Conservation (phyloP, 1,140 invertebrate genomes). For the Ceratina calcarata region DNA sequence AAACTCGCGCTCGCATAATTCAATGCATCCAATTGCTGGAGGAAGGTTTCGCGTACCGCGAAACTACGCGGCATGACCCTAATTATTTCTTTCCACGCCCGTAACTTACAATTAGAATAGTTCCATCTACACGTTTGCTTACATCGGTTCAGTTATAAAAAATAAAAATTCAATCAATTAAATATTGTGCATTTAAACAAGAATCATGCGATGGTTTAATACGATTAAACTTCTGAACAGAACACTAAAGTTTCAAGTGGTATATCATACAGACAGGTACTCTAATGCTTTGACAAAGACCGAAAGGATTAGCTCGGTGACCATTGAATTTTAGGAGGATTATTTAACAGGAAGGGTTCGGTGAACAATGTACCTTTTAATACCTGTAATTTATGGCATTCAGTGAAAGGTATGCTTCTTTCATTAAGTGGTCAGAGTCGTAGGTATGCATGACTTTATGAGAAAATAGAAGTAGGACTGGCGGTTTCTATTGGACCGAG, state of each 20-base stretch:
- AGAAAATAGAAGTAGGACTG: too few relatives aligned
- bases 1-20: constrained; percentile 30
- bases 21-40: constrained; percentile 18
- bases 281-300: too few relatives aligned
- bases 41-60: constrained; percentile 38
- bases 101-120: constrained; percentile 9
- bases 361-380: background rate
- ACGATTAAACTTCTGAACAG: too few relatives aligned
- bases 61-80: constrained; percentile 33
- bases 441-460: too few relatives aligned
- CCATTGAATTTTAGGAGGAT: background rate
- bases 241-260: too few relatives aligned
- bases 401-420: background rate
- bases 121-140: background rate
- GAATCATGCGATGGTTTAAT: too few relatives aligned
- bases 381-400: background rate
- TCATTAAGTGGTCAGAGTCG: constrained; percentile 2
- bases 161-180: too few relatives aligned
- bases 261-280: too few relatives aligned
- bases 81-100: constrained; percentile 41
- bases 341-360: background rate
- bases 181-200: too few relatives aligned
- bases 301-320: too few relatives aligned
- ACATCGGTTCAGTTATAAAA: constrained; percentile 1
- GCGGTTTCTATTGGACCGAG: too few relatives aligned